phyloP scores from a whole-genome alignment of 1,140 invertebrate species.

The Meteorus sp. region DNA sequence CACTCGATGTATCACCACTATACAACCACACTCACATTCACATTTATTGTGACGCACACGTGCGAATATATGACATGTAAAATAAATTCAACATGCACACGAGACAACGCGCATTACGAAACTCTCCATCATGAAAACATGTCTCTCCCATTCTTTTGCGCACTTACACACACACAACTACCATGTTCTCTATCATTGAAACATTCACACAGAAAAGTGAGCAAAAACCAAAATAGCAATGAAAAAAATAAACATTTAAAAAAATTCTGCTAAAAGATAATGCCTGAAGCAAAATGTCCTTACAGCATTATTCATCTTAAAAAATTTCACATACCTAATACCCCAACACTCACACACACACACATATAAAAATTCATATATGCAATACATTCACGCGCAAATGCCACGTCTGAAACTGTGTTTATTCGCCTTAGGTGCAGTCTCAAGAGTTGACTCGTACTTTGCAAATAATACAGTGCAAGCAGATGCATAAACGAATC shows the following conservation, averaged over 20 bases:
- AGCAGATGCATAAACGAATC: neutral
- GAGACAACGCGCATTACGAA: neutral
- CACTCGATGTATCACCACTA: neutral
- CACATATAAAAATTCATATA: too few relatives aligned
- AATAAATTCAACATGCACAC: neutral
- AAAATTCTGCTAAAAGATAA: too few relatives aligned
- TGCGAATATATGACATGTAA: neutral
- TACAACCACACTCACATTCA: too few relatives aligned
- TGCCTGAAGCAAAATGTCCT: neutral
- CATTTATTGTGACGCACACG: neutral
- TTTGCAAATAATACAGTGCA: neutral
- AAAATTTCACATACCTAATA: too few relatives aligned
- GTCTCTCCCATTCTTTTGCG: too few relatives aligned
- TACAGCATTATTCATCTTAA: conserved; percentile 15
- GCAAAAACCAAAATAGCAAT: too few relatives aligned
- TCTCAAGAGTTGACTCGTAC: conserved; percentile 8
- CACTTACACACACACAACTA: too few relatives aligned
- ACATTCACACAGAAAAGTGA: too few relatives aligned
- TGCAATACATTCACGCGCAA: too few relatives aligned
- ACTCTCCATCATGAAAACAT: neutral
- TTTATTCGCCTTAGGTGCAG: conserved; percentile 20
- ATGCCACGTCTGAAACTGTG: neutral
- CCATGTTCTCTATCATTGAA: too few relatives aligned
- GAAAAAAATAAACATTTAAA: too few relatives aligned
- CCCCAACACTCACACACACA: too few relatives aligned